phyloP scores from a whole-genome alignment of 2,113 vertebrate genomes.

The Platichthys flesus region DNA sequence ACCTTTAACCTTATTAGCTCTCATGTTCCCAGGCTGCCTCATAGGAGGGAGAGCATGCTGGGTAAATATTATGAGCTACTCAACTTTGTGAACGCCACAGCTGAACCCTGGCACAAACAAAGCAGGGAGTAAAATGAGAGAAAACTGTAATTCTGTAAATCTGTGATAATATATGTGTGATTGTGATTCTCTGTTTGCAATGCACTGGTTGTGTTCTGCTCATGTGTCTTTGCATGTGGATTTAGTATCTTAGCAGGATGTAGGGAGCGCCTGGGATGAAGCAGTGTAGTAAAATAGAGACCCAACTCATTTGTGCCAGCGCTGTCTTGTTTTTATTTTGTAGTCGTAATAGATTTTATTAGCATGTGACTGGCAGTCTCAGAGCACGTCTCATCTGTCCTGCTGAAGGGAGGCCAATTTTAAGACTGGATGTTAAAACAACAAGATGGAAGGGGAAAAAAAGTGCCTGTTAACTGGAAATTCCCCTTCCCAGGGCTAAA shows the following conservation, averaged over 20 bases:
- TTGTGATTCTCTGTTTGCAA: not conserved
- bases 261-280: conserved; percentile 16
- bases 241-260: conserved; percentile 37
- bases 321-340: conserved; percentile 25
- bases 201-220: not conserved
- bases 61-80: conserved; percentile 51
- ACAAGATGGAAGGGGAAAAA: conserved; percentile 4
- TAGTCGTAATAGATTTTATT: conserved; percentile 64
- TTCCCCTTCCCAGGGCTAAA: conserved; percentile 53
- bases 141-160: conserved; percentile 7
- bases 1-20: conserved; percentile 57
- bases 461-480: conserved; percentile 61
- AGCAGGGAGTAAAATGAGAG: not conserved
- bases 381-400: conserved; percentile 63
- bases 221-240: conserved; percentile 32
- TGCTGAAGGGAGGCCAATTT: conserved; percentile 56
- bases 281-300: conserved; percentile 19
- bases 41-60: not conserved
- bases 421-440: conserved; percentile 58
- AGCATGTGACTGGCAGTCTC: conserved; percentile 58
- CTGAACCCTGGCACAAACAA: not conserved
- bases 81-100: conserved; percentile 18
- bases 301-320: conserved; percentile 42
- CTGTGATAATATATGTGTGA: not conserved
- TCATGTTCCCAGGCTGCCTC: conserved; percentile 40